These are phyloP conservation scores for Zophobas morio DNA, from an alignment of 1,140 invertebrate genomes.

Conservation along the genomic window DNA sequence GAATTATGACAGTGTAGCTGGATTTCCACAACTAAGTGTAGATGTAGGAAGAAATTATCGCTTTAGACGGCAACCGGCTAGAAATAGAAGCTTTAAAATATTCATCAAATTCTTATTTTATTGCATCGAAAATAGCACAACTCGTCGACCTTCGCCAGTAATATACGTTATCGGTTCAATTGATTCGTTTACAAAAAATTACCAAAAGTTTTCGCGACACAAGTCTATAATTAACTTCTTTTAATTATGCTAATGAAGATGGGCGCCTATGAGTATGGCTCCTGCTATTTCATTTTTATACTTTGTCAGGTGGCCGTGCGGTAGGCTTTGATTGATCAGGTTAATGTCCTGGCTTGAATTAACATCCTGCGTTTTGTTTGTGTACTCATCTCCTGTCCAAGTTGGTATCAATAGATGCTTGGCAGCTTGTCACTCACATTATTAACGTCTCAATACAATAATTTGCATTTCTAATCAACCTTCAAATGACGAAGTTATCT, in stretches of 20 bases:
- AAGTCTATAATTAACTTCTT: not conserved
- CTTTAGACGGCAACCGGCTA: conserved; percentile 26
- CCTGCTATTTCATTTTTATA: conserved; percentile 9
- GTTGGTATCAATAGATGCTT: conserved; percentile 9
- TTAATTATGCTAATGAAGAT: conserved; percentile 17
- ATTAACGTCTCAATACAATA: conserved; percentile 20
- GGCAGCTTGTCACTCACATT: conserved; percentile 18
- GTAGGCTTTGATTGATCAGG: conserved; percentile 27
- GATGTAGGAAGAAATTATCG: conserved; percentile 29
- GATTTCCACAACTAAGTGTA: conserved; percentile 8
- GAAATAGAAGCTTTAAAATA: conserved; percentile 38
- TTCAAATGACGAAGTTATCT: not conserved
- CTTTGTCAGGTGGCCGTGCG: conserved; percentile 35
- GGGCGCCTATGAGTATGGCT: conserved; percentile 5
- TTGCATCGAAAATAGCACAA: conserved; percentile 37
- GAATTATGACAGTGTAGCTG: conserved; percentile 5
- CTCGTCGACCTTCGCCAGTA: conserved; percentile 23
- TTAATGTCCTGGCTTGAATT: conserved; percentile 38
- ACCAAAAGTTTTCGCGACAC: not conserved
- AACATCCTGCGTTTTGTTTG: conserved; percentile 24
- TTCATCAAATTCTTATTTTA: conserved; percentile 38
- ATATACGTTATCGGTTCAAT: conserved; percentile 12
- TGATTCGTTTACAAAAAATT: conserved; percentile 20
- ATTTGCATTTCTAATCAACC: conserved; percentile 3
- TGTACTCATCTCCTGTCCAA: conserved; percentile 4